These are phyloP conservation scores for Parnassius apollo DNA, from an alignment of 2,888 invertebrate genomes.

Conservation along the genomic window DNA sequence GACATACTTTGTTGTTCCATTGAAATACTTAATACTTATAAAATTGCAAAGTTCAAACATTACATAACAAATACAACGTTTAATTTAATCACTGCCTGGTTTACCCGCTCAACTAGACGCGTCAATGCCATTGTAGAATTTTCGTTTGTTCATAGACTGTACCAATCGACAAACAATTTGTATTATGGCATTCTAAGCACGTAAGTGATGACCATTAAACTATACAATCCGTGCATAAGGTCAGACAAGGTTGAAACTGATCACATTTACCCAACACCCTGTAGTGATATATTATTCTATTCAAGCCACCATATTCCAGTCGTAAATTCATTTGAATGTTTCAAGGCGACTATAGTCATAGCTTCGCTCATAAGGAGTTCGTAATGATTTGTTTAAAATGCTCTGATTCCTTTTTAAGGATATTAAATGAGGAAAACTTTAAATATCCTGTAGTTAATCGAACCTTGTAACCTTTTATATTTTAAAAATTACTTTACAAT, in stretches of 20 bases:
- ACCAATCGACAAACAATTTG: conserved; percentile 4
- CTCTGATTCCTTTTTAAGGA: conserved; percentile 9
- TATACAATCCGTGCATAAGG: conserved; percentile 40
- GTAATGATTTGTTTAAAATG: conserved; percentile 15
- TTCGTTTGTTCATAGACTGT: conserved; percentile 12
- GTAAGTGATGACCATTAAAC: conserved; percentile 39
- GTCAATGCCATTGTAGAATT: conserved; percentile 12
- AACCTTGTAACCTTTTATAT: too few species aligned
- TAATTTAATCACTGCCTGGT: too few species aligned
- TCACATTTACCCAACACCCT: conserved; percentile 28
- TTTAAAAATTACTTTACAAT: too few species aligned
- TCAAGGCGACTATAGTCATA: conserved; percentile 14
- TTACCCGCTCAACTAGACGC: background rate
- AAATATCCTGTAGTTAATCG: background rate
- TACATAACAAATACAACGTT: too few species aligned
- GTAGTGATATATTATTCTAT: conserved; percentile 16
- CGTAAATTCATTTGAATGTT: conserved; percentile 13
- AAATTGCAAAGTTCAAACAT: too few species aligned
- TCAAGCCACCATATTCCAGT: conserved; percentile 27
- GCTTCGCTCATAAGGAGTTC: conserved; percentile 8
- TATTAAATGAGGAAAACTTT: conserved; percentile 12
- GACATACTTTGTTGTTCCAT: too few species aligned
- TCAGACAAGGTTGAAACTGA: conserved; percentile 40
- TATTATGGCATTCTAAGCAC: conserved; percentile 37
- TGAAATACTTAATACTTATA: too few species aligned